Conservation (phyloP, 2,113 vertebrate species). For the Sitta europaea region DNA sequence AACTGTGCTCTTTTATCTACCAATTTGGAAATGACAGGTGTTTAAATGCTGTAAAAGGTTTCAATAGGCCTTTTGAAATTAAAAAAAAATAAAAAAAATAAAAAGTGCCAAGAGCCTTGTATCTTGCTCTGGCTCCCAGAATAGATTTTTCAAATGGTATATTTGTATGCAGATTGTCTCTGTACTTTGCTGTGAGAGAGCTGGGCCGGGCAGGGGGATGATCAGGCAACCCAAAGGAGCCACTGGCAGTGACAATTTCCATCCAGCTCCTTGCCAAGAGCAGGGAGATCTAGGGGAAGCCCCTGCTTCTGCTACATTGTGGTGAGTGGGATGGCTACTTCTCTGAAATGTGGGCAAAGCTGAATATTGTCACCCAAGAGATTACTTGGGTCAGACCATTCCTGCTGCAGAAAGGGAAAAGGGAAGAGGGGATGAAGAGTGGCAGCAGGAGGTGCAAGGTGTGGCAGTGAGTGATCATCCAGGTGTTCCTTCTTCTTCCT, state of each 20-base stretch:
- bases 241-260: accelerated
- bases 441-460: accelerated
- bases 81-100: neutral
- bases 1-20: neutral
- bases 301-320: neutral
- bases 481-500: neutral
- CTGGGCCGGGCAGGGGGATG: neutral
- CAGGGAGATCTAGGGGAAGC: neutral
- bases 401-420: neutral
- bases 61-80: neutral
- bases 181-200: neutral
- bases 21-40: neutral
- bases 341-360: neutral
- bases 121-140: neutral
- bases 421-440: neutral
- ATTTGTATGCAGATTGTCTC: neutral
- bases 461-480: neutral
- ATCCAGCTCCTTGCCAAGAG: neutral
- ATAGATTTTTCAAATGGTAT: neutral
- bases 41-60: neutral
- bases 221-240: neutral
- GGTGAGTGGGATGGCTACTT: neutral
- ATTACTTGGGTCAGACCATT: neutral
- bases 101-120: neutral
- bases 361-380: neutral